Evolutionary conservation across 2,797 vertebrate species (phyloP).

Genomic region (Neoniphon sammara): DNA sequence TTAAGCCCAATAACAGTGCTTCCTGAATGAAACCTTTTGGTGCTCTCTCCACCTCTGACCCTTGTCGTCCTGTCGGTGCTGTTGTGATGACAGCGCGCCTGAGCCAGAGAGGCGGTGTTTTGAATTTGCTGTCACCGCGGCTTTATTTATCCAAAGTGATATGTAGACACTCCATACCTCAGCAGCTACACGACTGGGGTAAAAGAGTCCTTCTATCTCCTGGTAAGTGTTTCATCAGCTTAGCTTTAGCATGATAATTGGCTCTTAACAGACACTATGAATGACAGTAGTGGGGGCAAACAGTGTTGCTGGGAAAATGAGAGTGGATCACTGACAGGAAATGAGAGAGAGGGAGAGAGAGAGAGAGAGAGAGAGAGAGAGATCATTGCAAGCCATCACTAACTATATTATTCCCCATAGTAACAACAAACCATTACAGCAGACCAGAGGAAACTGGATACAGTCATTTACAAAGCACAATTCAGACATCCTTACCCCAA

Average conservation of each 20-base stretch:
- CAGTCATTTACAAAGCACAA: not conserved
- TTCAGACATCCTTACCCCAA: too few relatives aligned
- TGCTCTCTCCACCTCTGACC: not conserved
- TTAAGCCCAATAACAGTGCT: too few relatives aligned
- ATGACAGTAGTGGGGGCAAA: not conserved
- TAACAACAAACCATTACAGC: not conserved
- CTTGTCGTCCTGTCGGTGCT: not conserved
- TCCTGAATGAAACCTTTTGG: not conserved
- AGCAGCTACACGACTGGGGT: not conserved
- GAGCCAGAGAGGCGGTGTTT: not conserved
- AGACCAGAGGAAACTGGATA: constrained; percentile 11
- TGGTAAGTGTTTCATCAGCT: constrained; percentile 17
- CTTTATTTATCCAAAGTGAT: constrained; percentile 8
- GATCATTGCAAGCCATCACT: not conserved
- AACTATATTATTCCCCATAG: not conserved
- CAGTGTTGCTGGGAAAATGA: constrained; percentile 20
- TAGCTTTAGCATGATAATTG: constrained; percentile 41
- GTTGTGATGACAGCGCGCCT: not conserved
- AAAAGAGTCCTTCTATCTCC: constrained; percentile 5
- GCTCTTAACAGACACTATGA: constrained; percentile 20
- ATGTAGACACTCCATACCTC: constrained; percentile 24
- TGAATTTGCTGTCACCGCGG: constrained; percentile 27
- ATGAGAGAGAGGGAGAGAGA: not conserved
- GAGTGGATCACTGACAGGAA: constrained; percentile 13
- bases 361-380: not conserved